Evolutionary conservation across 2,113 vertebrate genomes (phyloP).

Genomic region (Ginglymostoma cirratum): DNA sequence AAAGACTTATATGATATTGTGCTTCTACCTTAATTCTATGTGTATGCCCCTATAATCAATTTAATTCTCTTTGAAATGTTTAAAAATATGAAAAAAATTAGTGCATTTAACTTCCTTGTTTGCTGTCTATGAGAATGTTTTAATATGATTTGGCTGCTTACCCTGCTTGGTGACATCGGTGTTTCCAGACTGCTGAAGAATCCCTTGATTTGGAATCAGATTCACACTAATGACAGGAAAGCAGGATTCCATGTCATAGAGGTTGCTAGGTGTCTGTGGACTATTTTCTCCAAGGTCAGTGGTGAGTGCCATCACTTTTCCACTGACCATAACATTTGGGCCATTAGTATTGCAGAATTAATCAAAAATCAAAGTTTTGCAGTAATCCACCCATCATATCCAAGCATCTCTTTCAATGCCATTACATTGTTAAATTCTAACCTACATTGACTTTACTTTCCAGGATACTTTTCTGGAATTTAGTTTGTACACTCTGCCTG

Average conservation of each 20-base stretch:
- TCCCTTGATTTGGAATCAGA: neutral
- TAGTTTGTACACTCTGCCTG: conserved; percentile 6
- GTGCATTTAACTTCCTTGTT: neutral
- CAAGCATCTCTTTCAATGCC: neutral
- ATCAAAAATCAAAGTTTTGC: neutral
- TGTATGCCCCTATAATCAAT: neutral
- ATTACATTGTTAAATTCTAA: neutral
- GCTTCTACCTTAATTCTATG: neutral
- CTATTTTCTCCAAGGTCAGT: neutral
- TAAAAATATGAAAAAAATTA: neutral
- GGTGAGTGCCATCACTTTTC: neutral
- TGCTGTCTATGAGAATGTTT: neutral
- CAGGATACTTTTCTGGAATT: neutral
- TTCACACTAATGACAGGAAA: neutral
- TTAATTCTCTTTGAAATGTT: neutral
- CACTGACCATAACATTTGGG: neutral
- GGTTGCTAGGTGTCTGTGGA: neutral
- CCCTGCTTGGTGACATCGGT: neutral
- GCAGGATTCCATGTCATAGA: neutral
- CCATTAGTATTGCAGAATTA: neutral
- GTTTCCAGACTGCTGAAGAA: neutral
- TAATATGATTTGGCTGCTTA: neutral
- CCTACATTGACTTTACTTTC: neutral
- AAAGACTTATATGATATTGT: neutral
- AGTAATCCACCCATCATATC: neutral